Evolutionary conservation across 2,888 invertebrate genomes (phyloP).

Genomic region (Prosopocoilus inquinatus): DNA sequence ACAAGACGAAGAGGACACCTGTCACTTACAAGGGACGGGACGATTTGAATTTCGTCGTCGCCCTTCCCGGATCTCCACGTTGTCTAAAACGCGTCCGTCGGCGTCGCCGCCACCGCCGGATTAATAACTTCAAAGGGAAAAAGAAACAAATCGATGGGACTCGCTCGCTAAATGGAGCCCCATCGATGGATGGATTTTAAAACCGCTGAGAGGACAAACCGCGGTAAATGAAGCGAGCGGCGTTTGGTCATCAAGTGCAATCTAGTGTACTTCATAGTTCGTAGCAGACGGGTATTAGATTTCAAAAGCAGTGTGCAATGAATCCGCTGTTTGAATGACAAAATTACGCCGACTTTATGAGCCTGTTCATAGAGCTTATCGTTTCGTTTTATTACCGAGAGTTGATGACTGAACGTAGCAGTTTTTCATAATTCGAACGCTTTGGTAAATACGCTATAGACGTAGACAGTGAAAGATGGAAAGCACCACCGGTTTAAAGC

Average conservation of each 20-base stretch:
- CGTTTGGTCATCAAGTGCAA: conserved; percentile 33
- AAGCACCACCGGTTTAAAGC: too few species aligned
- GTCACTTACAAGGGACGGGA: neutral
- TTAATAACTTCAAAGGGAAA: too few species aligned
- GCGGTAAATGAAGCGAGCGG: conserved; percentile 28
- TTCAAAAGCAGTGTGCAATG: conserved; percentile 27
- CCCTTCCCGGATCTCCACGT: too few species aligned
- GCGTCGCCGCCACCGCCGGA: too few species aligned
- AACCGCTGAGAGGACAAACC: conserved; percentile 32
- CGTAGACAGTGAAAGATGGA: too few species aligned
- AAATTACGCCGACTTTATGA: conserved; percentile 17
- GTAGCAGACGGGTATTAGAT: conserved; percentile 24
- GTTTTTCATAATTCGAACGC: too few species aligned
- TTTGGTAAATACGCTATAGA: too few species aligned
- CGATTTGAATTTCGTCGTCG: too few species aligned
- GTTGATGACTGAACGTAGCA: too few species aligned
- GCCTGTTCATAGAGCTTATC: conserved; percentile 12
- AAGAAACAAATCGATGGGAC: too few species aligned
- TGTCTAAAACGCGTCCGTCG: too few species aligned
- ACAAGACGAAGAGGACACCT: neutral
- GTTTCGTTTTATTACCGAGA: neutral
- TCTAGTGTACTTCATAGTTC: conserved; percentile 26
- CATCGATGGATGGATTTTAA: conserved; percentile 25
- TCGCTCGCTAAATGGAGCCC: conserved; percentile 8
- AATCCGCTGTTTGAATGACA: conserved; percentile 20